Evolutionary conservation across 2,888 invertebrate species (phyloP), one percentile per base, ranked within the genome.

Genomic region (Euphydryas editha): DNA sequence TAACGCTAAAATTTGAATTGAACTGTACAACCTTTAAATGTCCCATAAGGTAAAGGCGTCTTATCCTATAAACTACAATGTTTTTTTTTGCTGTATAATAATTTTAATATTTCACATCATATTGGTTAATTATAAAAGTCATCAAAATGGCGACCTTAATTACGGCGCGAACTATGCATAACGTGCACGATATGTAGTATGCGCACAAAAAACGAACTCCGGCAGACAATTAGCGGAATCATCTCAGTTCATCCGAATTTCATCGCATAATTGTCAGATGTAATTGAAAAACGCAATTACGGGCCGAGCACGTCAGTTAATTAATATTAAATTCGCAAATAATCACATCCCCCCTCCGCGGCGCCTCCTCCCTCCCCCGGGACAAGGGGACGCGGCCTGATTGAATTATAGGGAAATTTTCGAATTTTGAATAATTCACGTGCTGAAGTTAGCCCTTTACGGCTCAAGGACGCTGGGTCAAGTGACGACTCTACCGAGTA

Each of bases 271-370:
- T 90, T 90, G 92, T 90, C 91, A 90, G 85, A 83, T 86, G 83
- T 91, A 92, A 92, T 92, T 92, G 92, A 92, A 92, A 92, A 92
- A 92, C 90, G 88, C 87, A 91, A 92, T 92, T 91, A 92, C 83
- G 78, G 79, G 78, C 78, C 82, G 85, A 84, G 85, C 85, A 86
- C 85, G 88, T 85, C 85, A 83, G 88, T 90, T 93, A 93, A 93
- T 93, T 92, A 93, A 92, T 92, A 92, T 92, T 92, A 92, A 93
- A 93, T 93, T 93, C 88, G 90, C 90, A 89, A 93, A 93, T 93
- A 92, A 92, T 92, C 89, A 82, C 79, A 79, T 81, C 80, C 78
- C 77, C 69, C 80, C 81, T 76, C 77, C 58, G 39, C 36, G 30
- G 30, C 30, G 30, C 24, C 78, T 76, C 69, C 79, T 81, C 77